Evolutionary conservation across 1,140 invertebrate genomes (phyloP).

Genomic region (Apis florea): DNA sequence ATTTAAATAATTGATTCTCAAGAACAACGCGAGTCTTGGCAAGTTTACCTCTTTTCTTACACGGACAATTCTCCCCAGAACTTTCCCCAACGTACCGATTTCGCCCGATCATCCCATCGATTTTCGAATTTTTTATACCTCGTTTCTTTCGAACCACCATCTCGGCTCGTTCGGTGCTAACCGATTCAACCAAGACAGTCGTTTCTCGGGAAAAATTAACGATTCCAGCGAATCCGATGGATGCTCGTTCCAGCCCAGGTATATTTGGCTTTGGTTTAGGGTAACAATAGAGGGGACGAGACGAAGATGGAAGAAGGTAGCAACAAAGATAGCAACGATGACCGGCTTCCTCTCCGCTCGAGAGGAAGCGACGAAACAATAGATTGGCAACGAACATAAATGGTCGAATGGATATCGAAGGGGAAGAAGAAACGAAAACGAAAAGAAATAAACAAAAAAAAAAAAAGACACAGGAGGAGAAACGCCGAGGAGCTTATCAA

Average conservation of each 20-base stretch:
- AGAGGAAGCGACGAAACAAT: constrained; percentile 43
- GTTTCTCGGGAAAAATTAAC: too few relatives aligned
- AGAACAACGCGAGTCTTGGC: constrained; percentile 50
- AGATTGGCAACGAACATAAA: constrained; percentile 60
- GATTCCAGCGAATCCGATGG: too few relatives aligned
- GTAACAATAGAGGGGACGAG: too few relatives aligned
- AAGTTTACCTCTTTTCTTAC: constrained; percentile 27
- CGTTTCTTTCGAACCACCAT: background rate
- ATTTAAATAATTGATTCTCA: constrained; percentile 64
- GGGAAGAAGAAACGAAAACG: background rate
- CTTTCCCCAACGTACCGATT: constrained; percentile 4
- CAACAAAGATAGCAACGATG: background rate
- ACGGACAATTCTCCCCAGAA: background rate
- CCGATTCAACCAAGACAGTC: too few relatives aligned
- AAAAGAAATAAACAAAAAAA: constrained; percentile 7
- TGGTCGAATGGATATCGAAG: constrained; percentile 28
- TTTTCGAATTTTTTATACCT: background rate
- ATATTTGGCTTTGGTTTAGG: background rate
- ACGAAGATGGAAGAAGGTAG: background rate
- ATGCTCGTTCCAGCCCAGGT: too few relatives aligned
- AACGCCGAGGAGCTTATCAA: constrained; percentile 61
- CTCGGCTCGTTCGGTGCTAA: too few relatives aligned
- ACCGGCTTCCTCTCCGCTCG: background rate
- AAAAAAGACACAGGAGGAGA: background rate
- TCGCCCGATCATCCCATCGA: background rate